Conservation (phyloP, 2,797 vertebrate genomes). For the Chelon labrosus region DNA sequence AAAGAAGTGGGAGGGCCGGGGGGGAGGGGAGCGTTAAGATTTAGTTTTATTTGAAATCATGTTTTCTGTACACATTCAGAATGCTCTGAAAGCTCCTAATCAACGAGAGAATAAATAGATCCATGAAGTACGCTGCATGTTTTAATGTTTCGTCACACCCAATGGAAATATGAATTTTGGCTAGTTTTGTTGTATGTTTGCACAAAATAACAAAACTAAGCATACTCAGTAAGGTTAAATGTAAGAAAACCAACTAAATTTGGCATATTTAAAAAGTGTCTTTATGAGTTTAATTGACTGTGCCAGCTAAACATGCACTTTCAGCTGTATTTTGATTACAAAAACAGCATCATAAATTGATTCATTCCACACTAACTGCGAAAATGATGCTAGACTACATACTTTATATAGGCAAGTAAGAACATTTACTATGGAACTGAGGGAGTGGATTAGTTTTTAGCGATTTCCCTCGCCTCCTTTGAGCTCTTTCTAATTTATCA, state of each 20-base stretch:
- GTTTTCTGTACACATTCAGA: conserved; percentile 35
- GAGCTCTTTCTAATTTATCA: conserved; percentile 16
- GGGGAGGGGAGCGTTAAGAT: background rate
- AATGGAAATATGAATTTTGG: background rate
- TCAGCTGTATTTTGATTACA: background rate
- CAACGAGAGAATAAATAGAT: conserved; percentile 13
- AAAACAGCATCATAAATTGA: background rate
- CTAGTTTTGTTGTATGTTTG: too few species aligned
- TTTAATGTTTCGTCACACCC: background rate
- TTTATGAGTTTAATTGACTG: too few species aligned
- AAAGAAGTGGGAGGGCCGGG: conserved; percentile 67
- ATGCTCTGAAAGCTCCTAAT: conserved; percentile 38
- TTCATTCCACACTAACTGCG: background rate
- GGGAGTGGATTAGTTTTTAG: too few species aligned
- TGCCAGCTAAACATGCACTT: too few species aligned
- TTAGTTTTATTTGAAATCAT: background rate
- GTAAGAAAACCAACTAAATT: too few species aligned
- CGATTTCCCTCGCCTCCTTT: conserved; percentile 1
- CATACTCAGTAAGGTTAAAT: too few species aligned
- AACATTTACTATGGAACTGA: background rate
- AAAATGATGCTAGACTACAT: background rate
- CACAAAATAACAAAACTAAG: too few species aligned
- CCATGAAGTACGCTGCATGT: background rate
- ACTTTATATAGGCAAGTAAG: too few species aligned
- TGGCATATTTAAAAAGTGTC: too few species aligned